Base-by-base conservation (phyloP, 2,113 vertebrate species). In the Donacobius atricapilla region DNA sequence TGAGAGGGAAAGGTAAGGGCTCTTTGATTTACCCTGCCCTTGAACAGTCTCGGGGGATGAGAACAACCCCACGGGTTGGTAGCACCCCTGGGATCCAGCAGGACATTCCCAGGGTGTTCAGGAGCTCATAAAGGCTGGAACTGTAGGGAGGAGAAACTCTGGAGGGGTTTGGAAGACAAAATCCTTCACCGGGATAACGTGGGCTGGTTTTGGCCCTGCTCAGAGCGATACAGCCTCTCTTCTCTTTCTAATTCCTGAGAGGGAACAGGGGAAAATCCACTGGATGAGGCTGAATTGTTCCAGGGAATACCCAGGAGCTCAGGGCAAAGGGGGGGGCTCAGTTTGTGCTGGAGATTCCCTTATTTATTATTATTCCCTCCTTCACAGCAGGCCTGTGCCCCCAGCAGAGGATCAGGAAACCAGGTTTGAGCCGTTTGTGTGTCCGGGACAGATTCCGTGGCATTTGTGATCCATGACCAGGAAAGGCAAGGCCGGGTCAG, bases 351-450 rank as follows among this genome's bases (percentile, higher is more conserved):
- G 28, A 82, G 6, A 68, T 22, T 65, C 24, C 37, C 61, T 88
- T 1, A n/a, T 2, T 65, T n/a, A n/a, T n/a, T n/a, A n/a, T 51
- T 78, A 13, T 45, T 2, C 47, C 96, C 54, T 87, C 53, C 53
- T 95, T 45, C 37, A 27, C 82, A 95, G 77, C 94, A 97, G 97
- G 91, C 75, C 97, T 35, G 61, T 68, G 35, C 44, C 75, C 20
- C 94, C 63, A 15, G 75, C 94, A 63, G 97, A 98, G 57, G 97
- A 97, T 24, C 97, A 98, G 89, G 98, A 98, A 75, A 98, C 97
- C 15, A 98, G 98, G 98, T 98, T 47, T 23, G 97, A 68, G 13
- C 50, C 25, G 5, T 51, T 4, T 9, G 4, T 61, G 48, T 39
- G 35, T 44, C 58, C 27, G 42, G 7, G 45, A 10, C 2, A 11